A percentile compares a stretch with the other conserved stretches of the same genome.
phyloP scores from a whole-genome alignment of 2,797 vertebrate genomes.

The Fistularia tabacaria region DNA sequence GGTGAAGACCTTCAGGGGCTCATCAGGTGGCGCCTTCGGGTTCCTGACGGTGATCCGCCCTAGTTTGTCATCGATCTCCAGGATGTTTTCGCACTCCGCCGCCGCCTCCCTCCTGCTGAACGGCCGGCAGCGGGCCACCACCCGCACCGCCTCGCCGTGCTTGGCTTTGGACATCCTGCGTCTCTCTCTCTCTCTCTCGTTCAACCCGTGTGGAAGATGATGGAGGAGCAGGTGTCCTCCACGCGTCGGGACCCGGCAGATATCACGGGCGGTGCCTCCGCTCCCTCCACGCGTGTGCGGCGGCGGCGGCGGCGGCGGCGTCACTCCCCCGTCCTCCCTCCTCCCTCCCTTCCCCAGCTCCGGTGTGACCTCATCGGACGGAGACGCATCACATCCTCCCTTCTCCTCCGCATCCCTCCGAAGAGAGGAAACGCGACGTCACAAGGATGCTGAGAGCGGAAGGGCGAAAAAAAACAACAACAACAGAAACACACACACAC shows the following conservation, averaged over 20 bases:
- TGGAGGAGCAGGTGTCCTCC: too few species aligned
- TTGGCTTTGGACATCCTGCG: slow-evolving; percentile 76
- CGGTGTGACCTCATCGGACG: slow-evolving; percentile 2
- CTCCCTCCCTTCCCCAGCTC: not conserved
- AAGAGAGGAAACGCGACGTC: slow-evolving; percentile 11
- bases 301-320: slow-evolving; percentile 3
- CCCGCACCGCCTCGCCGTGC: slow-evolving; percentile 85
- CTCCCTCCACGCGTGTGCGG: slow-evolving; percentile 1
- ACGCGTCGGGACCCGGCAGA: not conserved
- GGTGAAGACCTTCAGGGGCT: slow-evolving; percentile 90
- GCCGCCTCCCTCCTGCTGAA: slow-evolving; percentile 83
- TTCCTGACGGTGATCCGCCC: slow-evolving; percentile 90
- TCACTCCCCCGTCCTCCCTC: not conserved
- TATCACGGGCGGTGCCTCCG: slow-evolving; percentile 15
- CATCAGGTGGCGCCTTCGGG: slow-evolving; percentile 81
- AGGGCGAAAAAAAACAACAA: slow-evolving; percentile 23
- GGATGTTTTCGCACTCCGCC: slow-evolving; percentile 75
- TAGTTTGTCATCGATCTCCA: slow-evolving; percentile 85
- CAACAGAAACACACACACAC: too few species aligned
- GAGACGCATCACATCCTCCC: not conserved
- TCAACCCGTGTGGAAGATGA: too few species aligned
- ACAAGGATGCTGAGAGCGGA: slow-evolving; percentile 32
- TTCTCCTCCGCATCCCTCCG: slow-evolving; percentile 36
- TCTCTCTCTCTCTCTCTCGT: too few species aligned
- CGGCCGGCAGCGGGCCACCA: slow-evolving; percentile 94